Base-by-base conservation (phyloP, 2,888 invertebrate species). In the Mechanitis messenoides region DNA sequence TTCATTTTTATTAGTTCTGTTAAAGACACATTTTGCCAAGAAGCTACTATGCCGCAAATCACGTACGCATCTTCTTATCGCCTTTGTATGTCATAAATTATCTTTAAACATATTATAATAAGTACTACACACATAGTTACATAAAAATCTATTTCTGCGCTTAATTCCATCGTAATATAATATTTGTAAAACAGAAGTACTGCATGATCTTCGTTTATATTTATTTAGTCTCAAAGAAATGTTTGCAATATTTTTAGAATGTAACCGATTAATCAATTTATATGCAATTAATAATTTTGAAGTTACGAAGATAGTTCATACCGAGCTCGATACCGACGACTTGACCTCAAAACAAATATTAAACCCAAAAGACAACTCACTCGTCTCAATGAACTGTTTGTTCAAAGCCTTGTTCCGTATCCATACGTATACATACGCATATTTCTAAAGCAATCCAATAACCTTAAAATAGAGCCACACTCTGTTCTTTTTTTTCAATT, bases 61-160 rank as follows among this genome's bases (percentile, higher is more conserved):
- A 87, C 84, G 86, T 87, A 85, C 80, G 78, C 85, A 79, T 79
- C 69, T 75, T 71, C 74, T 82, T 85, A 86, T 85, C 85, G 53
- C 53, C 54, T 45, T 57, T 53, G 60, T 65, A 64, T 58, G 56
- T 62, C 59, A 63, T 66, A 66, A 65, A 65, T 65, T 64, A 69
- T 67, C 66, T 60, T 69, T 59, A 61, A 60, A 60, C 64, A 70
- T 73, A 63, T 50, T 53, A 54, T 50, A 55, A 38, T 59, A 60
- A 63, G 58, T 46, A 45, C 28, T 45, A 47, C 6, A 31, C 47
- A 65, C 45, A 56, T 9, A 42, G 42, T 42, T 42, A 42, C 42
- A 42, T 42, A 42, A 42, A 42, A 42, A 42, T 42, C 42, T 42
- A 9, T 9, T 42, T 42, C 42, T 42, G 11, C 9, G 3, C 9